A percentile compares a stretch with the other conserved stretches of the same genome.
phyloP scores from a whole-genome alignment of 1,140 invertebrate species.

The Papilio helenus region DNA sequence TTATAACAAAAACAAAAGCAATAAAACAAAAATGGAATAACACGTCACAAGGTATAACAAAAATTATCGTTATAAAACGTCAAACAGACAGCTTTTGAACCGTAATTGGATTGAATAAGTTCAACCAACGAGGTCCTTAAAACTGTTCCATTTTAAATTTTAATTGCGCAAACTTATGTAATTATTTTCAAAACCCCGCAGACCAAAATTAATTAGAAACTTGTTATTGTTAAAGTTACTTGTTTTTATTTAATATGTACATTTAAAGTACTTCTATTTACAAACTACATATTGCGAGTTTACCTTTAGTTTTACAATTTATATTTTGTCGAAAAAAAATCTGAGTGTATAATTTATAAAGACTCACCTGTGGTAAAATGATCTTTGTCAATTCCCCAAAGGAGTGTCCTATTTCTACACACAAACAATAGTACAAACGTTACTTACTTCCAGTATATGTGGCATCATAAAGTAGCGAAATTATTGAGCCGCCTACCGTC shows the following conservation, averaged over 20 bases:
- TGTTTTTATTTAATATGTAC: constrained; percentile 9
- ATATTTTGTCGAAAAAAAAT: neutral
- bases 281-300: neutral
- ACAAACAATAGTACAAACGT: neutral
- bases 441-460: neutral
- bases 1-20: neutral
- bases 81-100: constrained; percentile 27
- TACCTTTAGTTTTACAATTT: neutral
- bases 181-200: constrained; percentile 30
- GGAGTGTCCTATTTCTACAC: neutral
- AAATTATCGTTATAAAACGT: constrained; percentile 12
- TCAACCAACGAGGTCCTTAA: constrained; percentile 30
- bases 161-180: constrained; percentile 33
- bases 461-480: neutral
- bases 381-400: neutral
- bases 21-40: neutral
- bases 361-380: neutral
- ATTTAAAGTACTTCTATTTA: neutral
- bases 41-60: neutral
- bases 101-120: constrained; percentile 29
- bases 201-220: constrained; percentile 34
- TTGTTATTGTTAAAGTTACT: constrained; percentile 32
- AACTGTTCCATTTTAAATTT: constrained; percentile 38
- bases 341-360: neutral
- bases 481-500: neutral